Percentiles rank a stretch among this genome's conserved stretches.
Evolutionary conservation across 2,113 vertebrate species (phyloP).

Genomic region (Dicentrarchus labrax): DNA sequence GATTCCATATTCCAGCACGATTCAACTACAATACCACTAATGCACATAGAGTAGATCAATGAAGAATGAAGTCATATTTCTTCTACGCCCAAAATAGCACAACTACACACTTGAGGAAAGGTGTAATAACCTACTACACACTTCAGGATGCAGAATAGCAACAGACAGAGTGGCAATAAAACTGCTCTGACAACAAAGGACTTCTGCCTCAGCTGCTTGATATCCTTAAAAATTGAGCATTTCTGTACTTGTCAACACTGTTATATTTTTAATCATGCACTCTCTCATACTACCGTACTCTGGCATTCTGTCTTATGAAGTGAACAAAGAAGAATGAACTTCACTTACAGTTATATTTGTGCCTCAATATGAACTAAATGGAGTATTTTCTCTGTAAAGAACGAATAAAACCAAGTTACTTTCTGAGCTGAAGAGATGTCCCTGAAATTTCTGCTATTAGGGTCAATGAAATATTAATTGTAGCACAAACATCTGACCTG

Average conservation of each 20-base stretch:
- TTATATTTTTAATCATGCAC: neutral
- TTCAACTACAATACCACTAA: neutral
- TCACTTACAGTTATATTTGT: neutral
- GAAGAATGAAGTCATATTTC: neutral
- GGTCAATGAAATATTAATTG: conserved; percentile 47
- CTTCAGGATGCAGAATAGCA: neutral
- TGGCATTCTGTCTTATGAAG: neutral
- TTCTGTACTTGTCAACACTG: neutral
- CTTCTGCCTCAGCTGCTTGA: neutral
- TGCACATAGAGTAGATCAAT: neutral
- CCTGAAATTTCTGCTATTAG: conserved; percentile 6
- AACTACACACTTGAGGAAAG: neutral
- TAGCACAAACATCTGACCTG: conserved; percentile 17
- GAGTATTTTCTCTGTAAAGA: neutral
- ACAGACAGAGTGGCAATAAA: neutral
- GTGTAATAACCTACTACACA: neutral
- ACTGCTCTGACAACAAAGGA: neutral
- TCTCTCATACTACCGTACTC: neutral
- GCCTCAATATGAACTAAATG: neutral
- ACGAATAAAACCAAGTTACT: neutral
- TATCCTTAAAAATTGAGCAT: neutral
- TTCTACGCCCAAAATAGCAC: neutral
- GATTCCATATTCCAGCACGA: neutral
- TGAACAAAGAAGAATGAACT: neutral
- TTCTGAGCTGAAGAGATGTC: neutral